phyloP scores from a whole-genome alignment of 1,140 invertebrate genomes.

The Drosophila subobscura region DNA sequence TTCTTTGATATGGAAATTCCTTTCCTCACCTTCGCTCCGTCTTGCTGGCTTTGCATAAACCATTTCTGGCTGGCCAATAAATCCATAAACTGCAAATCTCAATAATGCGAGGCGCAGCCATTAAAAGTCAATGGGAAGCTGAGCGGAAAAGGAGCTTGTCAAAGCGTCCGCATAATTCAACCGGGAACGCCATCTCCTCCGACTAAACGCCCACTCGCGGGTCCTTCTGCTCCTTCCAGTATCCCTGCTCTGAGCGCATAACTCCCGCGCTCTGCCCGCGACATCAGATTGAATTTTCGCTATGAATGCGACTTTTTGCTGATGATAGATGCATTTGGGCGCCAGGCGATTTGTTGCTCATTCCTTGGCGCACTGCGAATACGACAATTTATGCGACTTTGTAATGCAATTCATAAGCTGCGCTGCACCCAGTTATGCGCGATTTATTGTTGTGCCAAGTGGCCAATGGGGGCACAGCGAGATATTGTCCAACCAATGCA shows the following conservation, averaged over 20 bases:
- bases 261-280: constrained; percentile 58
- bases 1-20: too few relatives aligned
- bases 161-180: constrained; percentile 50
- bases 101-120: constrained; percentile 43
- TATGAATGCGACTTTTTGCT: constrained; percentile 55
- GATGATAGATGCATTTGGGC: constrained; percentile 67
- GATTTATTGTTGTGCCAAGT: constrained; percentile 68
- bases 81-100: constrained; percentile 47
- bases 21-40: constrained; percentile 1
- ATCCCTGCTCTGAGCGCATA: constrained; percentile 51
- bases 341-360: constrained; percentile 73
- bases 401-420: constrained; percentile 77
- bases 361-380: constrained; percentile 58
- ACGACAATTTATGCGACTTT: constrained; percentile 70
- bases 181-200: constrained; percentile 23
- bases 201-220: background rate
- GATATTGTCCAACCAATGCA: constrained; percentile 32
- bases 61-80: constrained; percentile 41
- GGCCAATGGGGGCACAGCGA: constrained; percentile 50
- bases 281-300: constrained; percentile 70
- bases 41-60: constrained; percentile 20
- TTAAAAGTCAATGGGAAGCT: constrained; percentile 46
- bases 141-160: constrained; percentile 53
- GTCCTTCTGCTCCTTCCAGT: background rate
- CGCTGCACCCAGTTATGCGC: constrained; percentile 35